Evolutionary conservation across 2,888 invertebrate species (phyloP), one percentile per base, ranked within the genome.

Genomic region (Patella caerulea): DNA sequence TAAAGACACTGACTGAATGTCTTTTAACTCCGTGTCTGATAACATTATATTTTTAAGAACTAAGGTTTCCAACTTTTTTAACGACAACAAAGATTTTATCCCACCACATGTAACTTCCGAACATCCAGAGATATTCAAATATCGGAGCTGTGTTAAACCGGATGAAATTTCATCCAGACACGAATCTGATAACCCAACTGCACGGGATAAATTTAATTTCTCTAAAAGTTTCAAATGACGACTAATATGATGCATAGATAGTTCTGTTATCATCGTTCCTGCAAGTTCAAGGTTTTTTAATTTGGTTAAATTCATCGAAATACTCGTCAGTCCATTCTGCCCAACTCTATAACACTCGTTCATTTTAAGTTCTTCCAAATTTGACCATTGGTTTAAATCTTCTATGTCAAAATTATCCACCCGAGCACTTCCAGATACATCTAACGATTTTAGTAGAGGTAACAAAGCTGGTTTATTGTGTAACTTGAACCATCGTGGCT

Each of bases 221-320:
- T 74, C 59, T 14, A 89, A 76, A 3, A 82, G 73, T 15, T 75
- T 79, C 73, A 87, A 54, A 72, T 85, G 73, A 11, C 86, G 79
- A 73, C 80, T 75, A 34, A 88, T 82, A 76, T 86, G 86, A 79
- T 88, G 88, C n/a, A 86, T 45, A 3, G 83, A 81, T 29, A 87
- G 78, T 56, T 88, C 86, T n/a, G 84, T 80, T 17, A 83, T 75
- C 14, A 52, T 72, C 14, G 84, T 84, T 7, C 77, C 73, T 5
- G 74, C 78, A 2, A 88, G 73, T 59, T 86, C 83, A 45, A 88
- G 78, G 2, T 53, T 53, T 56, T 80, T 79, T 7, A 88, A 76
- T 2, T 78, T 56, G 4, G 77, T 76, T 53, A 86, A 73, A 24
- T 83, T 78, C 72, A 82, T 84, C 14, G 84, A 81, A 19, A 87